Evolutionary conservation across 92 coral and sea anemone species (phyloP), one percentile per base, ranked within the genome.

Genomic region (Porites lobata): DNA sequence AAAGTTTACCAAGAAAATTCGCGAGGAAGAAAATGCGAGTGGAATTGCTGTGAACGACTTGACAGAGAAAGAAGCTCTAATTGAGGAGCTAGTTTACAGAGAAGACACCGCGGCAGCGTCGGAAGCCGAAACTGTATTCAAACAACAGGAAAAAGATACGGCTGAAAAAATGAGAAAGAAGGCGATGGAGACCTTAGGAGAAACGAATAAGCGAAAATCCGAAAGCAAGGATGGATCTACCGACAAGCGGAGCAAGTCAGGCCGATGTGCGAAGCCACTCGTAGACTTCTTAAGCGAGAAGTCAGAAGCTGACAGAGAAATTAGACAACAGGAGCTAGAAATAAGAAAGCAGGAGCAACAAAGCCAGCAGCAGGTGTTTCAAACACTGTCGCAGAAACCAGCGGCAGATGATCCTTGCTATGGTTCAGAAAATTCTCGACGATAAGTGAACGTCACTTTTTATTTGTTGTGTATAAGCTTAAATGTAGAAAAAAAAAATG

Each of bases 11-110:
- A 69, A 77, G 57, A 78, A 78, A 53, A 69, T 86, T 57, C 76
- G 76, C 26, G 77, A 85, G 8, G 89, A 76, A 22, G 76, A 85
- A 54, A 82, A 72, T 64, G 76, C 26, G 81, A 85, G 88, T 43
- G 87, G 79, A 83, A 83, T 83, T 61, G 72, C 87, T 64, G 79
- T 61, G 68, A 72, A 69, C 43, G 87, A 83, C 32, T 54, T 83
- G 72, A 24, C 24, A 24, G 24, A 24, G 24, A 24, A 24, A 24
- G 24, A 24, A 24, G 24, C 1, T 24, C 24, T 24, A 24, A 24
- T 83, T 53, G 72, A 70, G 43, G 72, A 83, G 67, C 58, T 58
- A 70, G 77, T 83, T 69, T 70, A 52, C 70, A 83, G 77, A 70
- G 79, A 83, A 58, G 80, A 59, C 58, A 58, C 78, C n/a, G 68